Conservation (phyloP, 1,140 invertebrate species). For the Drosophila orosa region DNA sequence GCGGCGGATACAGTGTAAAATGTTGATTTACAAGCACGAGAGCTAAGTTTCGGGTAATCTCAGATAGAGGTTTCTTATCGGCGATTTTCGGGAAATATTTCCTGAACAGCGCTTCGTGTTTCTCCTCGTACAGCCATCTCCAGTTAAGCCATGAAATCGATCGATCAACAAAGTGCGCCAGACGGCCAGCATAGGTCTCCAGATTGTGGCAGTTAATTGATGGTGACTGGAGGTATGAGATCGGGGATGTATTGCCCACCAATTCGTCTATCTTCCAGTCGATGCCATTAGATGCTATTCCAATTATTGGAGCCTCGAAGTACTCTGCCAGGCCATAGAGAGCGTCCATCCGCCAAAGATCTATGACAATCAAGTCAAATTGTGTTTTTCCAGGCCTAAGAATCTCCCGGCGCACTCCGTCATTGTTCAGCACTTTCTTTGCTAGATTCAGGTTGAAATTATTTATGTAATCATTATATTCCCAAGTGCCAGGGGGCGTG, state of each 20-base stretch:
- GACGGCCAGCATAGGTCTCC: conserved; percentile 2
- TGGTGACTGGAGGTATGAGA: conserved; percentile 18
- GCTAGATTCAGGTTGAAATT: not conserved
- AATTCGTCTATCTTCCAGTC: conserved; percentile 37
- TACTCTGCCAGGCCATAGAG: conserved; percentile 23
- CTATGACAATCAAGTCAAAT: conserved; percentile 26
- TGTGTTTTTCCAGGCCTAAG: conserved; percentile 19
- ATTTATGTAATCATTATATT: conserved; percentile 6
- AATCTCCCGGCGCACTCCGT: conserved; percentile 25
- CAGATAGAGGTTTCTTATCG: conserved; percentile 32
- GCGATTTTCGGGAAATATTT: conserved; percentile 60
- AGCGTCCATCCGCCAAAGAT: conserved; percentile 20
- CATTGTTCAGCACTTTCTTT: conserved; percentile 24
- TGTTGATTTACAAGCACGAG: conserved; percentile 76
- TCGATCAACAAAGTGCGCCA: conserved; percentile 15
- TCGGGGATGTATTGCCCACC: conserved; percentile 24
- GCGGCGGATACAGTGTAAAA: conserved; percentile 57
- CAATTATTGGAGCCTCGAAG: conserved; percentile 30
- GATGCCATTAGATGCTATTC: conserved; percentile 17
- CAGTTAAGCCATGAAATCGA: conserved; percentile 64
- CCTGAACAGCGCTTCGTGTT: conserved; percentile 69
- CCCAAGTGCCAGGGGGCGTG: not conserved
- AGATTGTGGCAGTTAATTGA: not conserved
- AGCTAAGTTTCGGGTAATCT: conserved; percentile 53
- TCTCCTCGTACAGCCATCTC: conserved; percentile 44